Base-by-base conservation (phyloP, 2,888 invertebrate species). In the Pycnomerus fuliginosus region DNA sequence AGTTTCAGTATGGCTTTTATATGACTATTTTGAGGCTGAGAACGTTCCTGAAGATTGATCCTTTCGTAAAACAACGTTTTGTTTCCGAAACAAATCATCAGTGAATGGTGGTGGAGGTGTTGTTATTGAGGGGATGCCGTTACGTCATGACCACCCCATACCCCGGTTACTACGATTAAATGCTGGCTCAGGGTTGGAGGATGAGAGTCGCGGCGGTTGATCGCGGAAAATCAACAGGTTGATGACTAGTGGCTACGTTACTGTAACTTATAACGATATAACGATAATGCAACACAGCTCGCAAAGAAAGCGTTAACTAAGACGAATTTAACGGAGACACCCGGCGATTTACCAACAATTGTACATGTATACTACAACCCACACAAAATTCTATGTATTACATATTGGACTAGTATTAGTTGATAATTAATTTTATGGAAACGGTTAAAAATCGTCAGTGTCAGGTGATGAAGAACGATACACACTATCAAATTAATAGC, bases 1-100 rank as follows among this genome's bases (percentile, higher is more conserved):
- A 81, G 85, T 80, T 80, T 82, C 81, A 80, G 82, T 83, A 77
- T 80, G 76, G 76, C 70, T 73, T 66, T 68, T 73, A 74, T 72
- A 68, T 82, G 82, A 80, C 84, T 86, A 83, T 85, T 83, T n/a
- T 80, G 78, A 78, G 76, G 74, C 80, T 83, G 85, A 84, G 82
- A 83, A 80, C 80, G 73, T 76, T 74, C 76, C 74, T 56, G 57
- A 58, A 53, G 51, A 54, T 56, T 49, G 47, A 31, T 45, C 56
- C 64, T 52, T 58, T 61, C 65, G 59, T 54, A 61, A 62, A 60
- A 50, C 32, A 50, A 51, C 22, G 29, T 50, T 41, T 48, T 40
- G 35, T 15, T 33, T 45, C 35, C 46, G 14, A 31, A 31, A 14
- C n/a, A 44, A 44, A 39, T 33, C 27, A 34, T n/a, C n/a, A n/a